Conservation (phyloP, 2,113 vertebrate species). For the Egretta garzetta region DNA sequence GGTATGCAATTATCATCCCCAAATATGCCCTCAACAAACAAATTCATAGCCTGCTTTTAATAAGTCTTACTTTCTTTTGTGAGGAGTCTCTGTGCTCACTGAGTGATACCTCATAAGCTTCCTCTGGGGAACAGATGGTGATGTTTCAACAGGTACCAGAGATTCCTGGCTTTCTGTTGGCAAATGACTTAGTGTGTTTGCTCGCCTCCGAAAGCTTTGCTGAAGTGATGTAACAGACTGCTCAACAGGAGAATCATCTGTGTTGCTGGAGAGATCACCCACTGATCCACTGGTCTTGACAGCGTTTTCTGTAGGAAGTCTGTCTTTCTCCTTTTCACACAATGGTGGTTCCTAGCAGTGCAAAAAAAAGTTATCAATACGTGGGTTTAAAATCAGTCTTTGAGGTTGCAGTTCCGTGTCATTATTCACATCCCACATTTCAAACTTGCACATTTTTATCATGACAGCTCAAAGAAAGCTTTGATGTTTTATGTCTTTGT, state of each 20-base stretch:
- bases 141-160: slow-evolving; percentile 64
- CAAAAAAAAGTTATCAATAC: background rate
- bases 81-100: slow-evolving; percentile 93
- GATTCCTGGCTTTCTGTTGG: slow-evolving; percentile 69
- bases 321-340: slow-evolving; percentile 56
- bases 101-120: slow-evolving; percentile 97
- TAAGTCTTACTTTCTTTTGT: slow-evolving; percentile 86
- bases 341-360: slow-evolving; percentile 45
- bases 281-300: slow-evolving; percentile 81
- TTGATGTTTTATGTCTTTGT: background rate
- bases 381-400: background rate
- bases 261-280: slow-evolving; percentile 77
- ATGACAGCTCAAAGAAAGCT: background rate
- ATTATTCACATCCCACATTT: background rate
- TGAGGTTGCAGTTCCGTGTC: background rate
- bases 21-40: background rate
- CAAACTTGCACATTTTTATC: background rate
- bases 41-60: slow-evolving; percentile 34
- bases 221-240: slow-evolving; percentile 53
- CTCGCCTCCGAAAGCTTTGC: slow-evolving; percentile 83
- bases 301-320: slow-evolving; percentile 12
- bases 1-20: background rate
- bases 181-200: slow-evolving; percentile 90
- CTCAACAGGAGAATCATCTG: slow-evolving; percentile 39
- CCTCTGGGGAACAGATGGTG: slow-evolving; percentile 78